A percentile compares a stretch with the other conserved stretches of the same genome.
These are phyloP conservation scores for Varanus komodoensis DNA, from an alignment of 2,113 vertebrate genomes.

Conservation along the genomic window DNA sequence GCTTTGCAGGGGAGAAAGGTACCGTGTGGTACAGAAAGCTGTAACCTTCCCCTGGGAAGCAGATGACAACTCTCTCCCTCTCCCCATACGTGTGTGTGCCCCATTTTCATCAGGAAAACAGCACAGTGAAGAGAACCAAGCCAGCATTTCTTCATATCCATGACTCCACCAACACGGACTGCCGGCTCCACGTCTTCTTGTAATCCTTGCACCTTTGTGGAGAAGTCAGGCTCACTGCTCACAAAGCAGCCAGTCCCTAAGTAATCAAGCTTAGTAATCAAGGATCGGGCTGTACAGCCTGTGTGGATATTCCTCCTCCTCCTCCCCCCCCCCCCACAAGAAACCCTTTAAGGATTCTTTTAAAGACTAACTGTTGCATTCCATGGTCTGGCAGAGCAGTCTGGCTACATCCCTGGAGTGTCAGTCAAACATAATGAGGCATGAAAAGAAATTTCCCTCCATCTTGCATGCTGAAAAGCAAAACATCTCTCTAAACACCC, in stretches of 20 bases:
- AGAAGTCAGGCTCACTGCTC: no score
- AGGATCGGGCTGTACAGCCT: not conserved
- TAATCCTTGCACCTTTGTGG: no score
- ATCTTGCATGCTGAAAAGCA: constrained; percentile 23
- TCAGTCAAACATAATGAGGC: constrained; percentile 65
- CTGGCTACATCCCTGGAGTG: constrained; percentile 19
- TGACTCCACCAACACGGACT: no score
- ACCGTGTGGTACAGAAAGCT: no score
- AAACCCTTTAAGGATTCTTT: constrained; percentile 60
- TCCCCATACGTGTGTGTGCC: no score
- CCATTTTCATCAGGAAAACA: no score
- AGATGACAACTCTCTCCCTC: no score
- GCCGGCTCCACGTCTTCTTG: no score
- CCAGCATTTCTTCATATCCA: no score
- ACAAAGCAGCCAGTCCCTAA: not conserved
- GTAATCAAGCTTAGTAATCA: not conserved
- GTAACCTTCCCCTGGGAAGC: no score
- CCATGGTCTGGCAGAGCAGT: constrained; percentile 53
- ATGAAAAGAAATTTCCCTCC: constrained; percentile 48
- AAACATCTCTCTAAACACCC: constrained; percentile 34
- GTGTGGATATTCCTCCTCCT: not conserved
- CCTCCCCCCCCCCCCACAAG: not conserved
- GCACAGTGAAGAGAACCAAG: no score
- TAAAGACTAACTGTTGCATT: constrained; percentile 45
- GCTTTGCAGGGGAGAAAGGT: no score